Conservation (phyloP, 1,140 invertebrate species). For the Atta cephalotes region DNA sequence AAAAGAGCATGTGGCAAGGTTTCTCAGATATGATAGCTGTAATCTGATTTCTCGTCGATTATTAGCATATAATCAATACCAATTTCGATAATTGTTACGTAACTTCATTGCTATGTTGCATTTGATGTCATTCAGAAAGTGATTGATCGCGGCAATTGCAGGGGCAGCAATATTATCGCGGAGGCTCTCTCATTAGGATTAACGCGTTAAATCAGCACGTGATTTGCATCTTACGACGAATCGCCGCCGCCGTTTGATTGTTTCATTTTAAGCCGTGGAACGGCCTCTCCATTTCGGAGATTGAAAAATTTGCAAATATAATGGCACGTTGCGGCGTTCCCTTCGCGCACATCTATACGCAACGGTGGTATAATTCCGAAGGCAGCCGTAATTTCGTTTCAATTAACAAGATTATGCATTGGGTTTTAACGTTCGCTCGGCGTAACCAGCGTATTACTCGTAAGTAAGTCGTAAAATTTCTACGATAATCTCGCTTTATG, state of each 20-base stretch:
- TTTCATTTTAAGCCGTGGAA: conserved; percentile 1
- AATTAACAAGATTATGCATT: conserved; percentile 63
- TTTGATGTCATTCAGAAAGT: conserved; percentile 44
- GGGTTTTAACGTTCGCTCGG: conserved; percentile 41
- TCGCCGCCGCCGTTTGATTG: neutral
- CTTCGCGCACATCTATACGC: neutral
- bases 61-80: conserved; percentile 38
- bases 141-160: conserved; percentile 51
- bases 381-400: conserved; percentile 44
- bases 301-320: conserved; percentile 59
- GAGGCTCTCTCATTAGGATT: conserved; percentile 43
- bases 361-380: neutral
- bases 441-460: conserved; percentile 35
- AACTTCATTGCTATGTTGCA: conserved; percentile 42
- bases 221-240: conserved; percentile 15
- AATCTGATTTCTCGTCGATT: conserved; percentile 43
- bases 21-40: neutral
- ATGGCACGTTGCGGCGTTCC: neutral
- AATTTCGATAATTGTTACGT: conserved; percentile 60
- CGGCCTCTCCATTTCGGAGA: conserved; percentile 31
- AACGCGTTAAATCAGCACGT: conserved; percentile 42
- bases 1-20: neutral
- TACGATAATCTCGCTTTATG: conserved; percentile 52
- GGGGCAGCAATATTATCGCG: conserved; percentile 41
- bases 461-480: conserved; percentile 50